Conservation (phyloP, 2,888 invertebrate species). For the Pterostichus niger region DNA sequence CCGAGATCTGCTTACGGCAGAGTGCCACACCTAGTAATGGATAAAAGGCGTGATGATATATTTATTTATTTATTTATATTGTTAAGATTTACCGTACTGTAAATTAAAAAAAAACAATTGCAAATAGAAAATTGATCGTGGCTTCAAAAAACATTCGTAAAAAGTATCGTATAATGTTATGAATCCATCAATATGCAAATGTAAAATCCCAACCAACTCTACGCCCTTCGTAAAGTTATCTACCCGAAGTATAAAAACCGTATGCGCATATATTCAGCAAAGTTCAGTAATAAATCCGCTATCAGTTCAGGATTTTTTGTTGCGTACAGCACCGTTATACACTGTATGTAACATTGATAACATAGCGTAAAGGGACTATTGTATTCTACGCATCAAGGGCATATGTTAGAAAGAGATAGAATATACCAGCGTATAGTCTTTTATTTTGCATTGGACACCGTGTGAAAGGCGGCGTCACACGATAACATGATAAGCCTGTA, state of each 20-base stretch:
- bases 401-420: neutral
- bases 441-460: constrained; percentile 23
- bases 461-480: constrained; percentile 17
- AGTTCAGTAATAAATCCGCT: constrained; percentile 7
- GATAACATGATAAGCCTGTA: constrained; percentile 30
- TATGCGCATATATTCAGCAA: neutral
- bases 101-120: too few relatives aligned
- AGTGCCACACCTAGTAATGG: too few relatives aligned
- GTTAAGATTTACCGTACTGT: too few relatives aligned
- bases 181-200: neutral
- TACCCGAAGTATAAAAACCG: neutral
- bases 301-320: neutral
- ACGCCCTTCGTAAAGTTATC: neutral
- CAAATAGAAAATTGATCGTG: too few relatives aligned
- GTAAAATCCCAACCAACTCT: neutral
- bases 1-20: too few relatives aligned
- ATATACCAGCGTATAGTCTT: neutral
- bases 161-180: too few relatives aligned
- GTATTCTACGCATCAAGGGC: neutral
- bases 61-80: too few relatives aligned
- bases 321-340: neutral
- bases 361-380: neutral
- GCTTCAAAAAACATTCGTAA: too few relatives aligned
- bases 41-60: too few relatives aligned
- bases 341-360: neutral